Base-by-base conservation (phyloP, 1,140 invertebrate species). In the Caenorhabditis elegans region DNA sequence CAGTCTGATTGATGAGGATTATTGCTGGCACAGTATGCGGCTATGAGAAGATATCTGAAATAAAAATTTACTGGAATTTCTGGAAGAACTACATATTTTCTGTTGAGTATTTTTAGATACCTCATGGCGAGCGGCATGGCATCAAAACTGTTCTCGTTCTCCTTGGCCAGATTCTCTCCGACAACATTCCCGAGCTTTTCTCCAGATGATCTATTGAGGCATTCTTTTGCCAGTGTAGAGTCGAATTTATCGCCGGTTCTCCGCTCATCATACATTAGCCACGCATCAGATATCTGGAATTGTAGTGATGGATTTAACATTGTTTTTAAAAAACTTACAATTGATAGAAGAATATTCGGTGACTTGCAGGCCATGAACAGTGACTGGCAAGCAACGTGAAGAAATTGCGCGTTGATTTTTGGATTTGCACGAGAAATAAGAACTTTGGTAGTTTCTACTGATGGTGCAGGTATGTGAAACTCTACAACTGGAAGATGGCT, bases 1-100 rank as follows among this genome's bases (percentile, higher is more conserved):
- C 34, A 24, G 19, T 70, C 60, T 13, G 60, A 19, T 22, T 70
- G 60, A 17, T 4, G 31, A 24, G 60, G 60, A 70, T 70, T 70
- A 19, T 70, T 70, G 19, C 60, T 70, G 34, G 60, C 60, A 70
- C 60, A 70, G 34, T 31, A 70, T 43, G 60, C 34, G 10, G 60
- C 60, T 17, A 70, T 39, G 19, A 70, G 10, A 6, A 70, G 60
- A 39, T 70, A 70, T 24, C 60, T 60, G 53, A 6, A 60, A 60
- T 17, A 11, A 34, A 34, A 34, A 8, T 43, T 43, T 8, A 8
- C 15, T 43, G 5, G 39, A 43, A 8, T 8, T 15, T 8, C 15
- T 43, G 15, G 39, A 43, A 43, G 5, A 43, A 43, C n/a, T n/a
- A n/a, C n/a, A n/a, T n/a, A n/a, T n/a, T n/a, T n/a, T n/a, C n/a